These are phyloP conservation scores for Telmatherina bonti DNA, from an alignment of 2,797 vertebrate species.

Conservation along the genomic window DNA sequence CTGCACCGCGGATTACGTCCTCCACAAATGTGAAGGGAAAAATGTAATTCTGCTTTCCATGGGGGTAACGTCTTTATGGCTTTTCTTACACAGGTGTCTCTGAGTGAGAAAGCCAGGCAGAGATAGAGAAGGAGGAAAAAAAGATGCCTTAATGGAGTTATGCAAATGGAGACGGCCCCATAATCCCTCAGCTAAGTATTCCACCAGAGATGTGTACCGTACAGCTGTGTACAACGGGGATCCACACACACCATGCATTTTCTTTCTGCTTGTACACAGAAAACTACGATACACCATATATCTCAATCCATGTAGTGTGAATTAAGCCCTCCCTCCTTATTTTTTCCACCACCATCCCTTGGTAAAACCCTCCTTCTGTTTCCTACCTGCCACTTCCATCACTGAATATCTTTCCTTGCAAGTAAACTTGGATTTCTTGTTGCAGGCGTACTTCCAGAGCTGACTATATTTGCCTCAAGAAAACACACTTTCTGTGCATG, in stretches of 20 bases:
- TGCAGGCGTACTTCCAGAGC: constrained; percentile 34
- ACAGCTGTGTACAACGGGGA: constrained; percentile 64
- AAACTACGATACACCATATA: constrained; percentile 39
- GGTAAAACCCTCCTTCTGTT: constrained; percentile 47
- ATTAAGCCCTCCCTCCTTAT: constrained; percentile 53
- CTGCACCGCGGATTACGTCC: constrained; percentile 66
- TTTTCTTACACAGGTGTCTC: constrained; percentile 74
- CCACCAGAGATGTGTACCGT: constrained; percentile 65
- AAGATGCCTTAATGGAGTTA: constrained; percentile 78
- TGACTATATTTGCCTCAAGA: constrained; percentile 10
- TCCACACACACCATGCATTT: constrained; percentile 30
- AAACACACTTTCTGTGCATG: constrained; percentile 38
- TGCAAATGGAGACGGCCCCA: constrained; percentile 74
- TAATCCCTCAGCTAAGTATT: constrained; percentile 74
- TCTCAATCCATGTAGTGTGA: constrained; percentile 51
- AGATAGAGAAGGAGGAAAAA: constrained; percentile 36
- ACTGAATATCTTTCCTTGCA: constrained; percentile 33
- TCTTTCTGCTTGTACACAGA: constrained; percentile 43
- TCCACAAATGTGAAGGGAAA: constrained; percentile 57
- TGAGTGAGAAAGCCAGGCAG: constrained; percentile 50
- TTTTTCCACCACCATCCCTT: background rate
- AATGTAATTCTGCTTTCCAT: constrained; percentile 67
- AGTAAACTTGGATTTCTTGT: constrained; percentile 42
- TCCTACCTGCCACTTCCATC: constrained; percentile 35
- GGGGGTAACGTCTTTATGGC: constrained; percentile 67